These are phyloP conservation scores for Dicyrtoma fusca DNA, from an alignment of 2,888 invertebrate genomes.

Conservation along the genomic window DNA sequence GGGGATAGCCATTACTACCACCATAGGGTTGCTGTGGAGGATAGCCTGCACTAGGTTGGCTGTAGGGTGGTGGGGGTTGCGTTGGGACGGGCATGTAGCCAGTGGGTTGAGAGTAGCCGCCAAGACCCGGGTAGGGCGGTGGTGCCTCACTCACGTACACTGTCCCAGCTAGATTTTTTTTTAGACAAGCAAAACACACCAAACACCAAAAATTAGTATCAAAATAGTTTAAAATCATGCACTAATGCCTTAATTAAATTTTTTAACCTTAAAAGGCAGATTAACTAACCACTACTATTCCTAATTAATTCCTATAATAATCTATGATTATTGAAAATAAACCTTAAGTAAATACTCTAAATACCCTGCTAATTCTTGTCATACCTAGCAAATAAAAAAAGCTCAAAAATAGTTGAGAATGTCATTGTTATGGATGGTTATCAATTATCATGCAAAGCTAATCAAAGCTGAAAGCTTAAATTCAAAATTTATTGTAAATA, in stretches of 20 bases:
- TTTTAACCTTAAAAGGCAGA: not conserved
- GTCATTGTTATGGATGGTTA: not conserved
- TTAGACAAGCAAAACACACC: slow-evolving; percentile 16
- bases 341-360: no score
- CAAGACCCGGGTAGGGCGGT: slow-evolving; percentile 63
- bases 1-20: no score
- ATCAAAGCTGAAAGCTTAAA: not conserved
- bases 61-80: no score
- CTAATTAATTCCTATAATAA: no score
- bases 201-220: slow-evolving; percentile 13
- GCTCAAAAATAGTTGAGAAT: not conserved
- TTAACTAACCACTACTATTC: no score
- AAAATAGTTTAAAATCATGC: no score
- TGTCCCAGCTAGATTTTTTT: slow-evolving; percentile 57
- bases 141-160: slow-evolving; percentile 63
- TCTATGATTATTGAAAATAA: no score
- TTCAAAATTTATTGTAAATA: not conserved
- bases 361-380: no score
- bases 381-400: no score
- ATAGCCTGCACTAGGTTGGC: slow-evolving; percentile 9
- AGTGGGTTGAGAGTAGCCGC: slow-evolving; percentile 20
- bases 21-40: slow-evolving; percentile 14
- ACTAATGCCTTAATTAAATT: no score
- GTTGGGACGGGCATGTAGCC: no score
- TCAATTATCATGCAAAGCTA: not conserved